These are phyloP conservation scores for Urosaurus nigricauda DNA, from an alignment of 2,797 vertebrate species.

Conservation along the genomic window DNA sequence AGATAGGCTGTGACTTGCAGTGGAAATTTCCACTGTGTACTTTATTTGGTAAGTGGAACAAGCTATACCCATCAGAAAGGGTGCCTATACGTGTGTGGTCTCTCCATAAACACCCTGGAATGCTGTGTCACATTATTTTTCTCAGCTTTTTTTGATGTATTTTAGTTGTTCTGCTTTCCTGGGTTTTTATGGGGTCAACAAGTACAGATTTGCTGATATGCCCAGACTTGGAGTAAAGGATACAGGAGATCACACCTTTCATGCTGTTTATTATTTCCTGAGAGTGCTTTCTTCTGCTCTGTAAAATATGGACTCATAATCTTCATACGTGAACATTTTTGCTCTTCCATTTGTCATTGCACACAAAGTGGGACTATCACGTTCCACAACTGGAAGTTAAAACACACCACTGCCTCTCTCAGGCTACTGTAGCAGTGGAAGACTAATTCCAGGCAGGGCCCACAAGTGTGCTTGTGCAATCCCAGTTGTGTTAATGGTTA, in stretches of 20 bases:
- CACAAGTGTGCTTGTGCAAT: no score
- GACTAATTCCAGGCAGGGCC: no score
- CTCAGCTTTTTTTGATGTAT: slow-evolving; percentile 36
- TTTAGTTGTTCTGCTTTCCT: slow-evolving; percentile 46
- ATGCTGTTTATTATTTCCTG: neutral
- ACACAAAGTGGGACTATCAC: neutral
- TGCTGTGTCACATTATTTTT: slow-evolving; percentile 62
- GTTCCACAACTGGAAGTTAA: neutral
- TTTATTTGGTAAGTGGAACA: slow-evolving; percentile 67
- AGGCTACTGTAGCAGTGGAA: no score
- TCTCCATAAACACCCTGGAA: slow-evolving; percentile 66
- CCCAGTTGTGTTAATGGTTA: no score
- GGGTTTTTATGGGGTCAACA: slow-evolving; percentile 47
- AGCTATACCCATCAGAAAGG: slow-evolving; percentile 42
- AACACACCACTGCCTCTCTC: no score
- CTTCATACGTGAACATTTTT: neutral
- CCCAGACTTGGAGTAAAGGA: slow-evolving; percentile 18
- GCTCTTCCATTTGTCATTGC: neutral
- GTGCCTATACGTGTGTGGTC: slow-evolving; percentile 41
- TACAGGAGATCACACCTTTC: neutral
- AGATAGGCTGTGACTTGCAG: slow-evolving; percentile 66
- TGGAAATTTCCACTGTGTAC: slow-evolving; percentile 79
- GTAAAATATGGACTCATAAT: neutral
- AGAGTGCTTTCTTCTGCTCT: neutral
- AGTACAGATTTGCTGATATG: neutral